phyloP scores from a whole-genome alignment of 2,797 vertebrate genomes.

The Erethizon dorsatum region DNA sequence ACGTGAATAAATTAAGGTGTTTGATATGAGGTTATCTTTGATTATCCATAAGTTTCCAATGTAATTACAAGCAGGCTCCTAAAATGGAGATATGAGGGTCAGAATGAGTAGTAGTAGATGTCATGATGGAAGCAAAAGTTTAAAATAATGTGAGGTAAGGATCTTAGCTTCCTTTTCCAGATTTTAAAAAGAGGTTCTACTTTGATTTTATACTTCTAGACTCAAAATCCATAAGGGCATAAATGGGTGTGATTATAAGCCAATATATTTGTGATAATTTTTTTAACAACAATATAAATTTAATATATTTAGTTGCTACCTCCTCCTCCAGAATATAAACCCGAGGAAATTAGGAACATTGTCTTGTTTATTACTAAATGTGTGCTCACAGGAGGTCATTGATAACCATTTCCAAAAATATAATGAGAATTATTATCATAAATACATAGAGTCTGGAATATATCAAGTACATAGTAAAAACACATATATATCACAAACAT shows the following conservation, averaged over 20 bases:
- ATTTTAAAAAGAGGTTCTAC: background rate
- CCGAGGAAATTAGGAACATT: background rate
- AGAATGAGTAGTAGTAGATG: background rate
- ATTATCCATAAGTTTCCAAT: background rate
- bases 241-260: background rate
- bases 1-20: background rate
- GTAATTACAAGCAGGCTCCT: background rate
- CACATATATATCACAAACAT: background rate
- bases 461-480: background rate
- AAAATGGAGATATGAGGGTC: background rate
- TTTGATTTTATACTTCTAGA: conserved; percentile 1
- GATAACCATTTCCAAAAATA: conserved; percentile 46
- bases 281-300: background rate
- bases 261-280: background rate
- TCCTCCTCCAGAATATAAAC: background rate
- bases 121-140: background rate
- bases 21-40: background rate
- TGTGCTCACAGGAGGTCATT: background rate
- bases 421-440: background rate
- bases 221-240: background rate
- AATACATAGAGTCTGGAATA: background rate
- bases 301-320: background rate
- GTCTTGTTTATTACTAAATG: background rate
- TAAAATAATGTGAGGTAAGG: background rate
- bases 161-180: background rate